Base-by-base conservation (phyloP, 2,888 invertebrate species). In the Invenusta paracnida region DNA sequence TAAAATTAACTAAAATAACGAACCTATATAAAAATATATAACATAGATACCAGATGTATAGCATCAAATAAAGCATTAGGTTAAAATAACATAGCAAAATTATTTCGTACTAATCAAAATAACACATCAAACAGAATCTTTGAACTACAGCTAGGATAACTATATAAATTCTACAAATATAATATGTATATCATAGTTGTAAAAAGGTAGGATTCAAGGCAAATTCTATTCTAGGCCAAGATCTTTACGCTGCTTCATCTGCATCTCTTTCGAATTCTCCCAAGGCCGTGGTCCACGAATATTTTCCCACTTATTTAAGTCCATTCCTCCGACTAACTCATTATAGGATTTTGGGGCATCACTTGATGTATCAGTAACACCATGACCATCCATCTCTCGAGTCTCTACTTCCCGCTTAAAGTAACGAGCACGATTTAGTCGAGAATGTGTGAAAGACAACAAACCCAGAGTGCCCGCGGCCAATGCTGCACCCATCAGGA, bases 241-340 rank as follows among this genome's bases (percentile, higher is more conserved):
- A 48, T 48, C 48, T 48, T 5, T 11, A 84, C 89, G 87, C 84
- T 88, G 87, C 81, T 87, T 67, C 81, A 87, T 88, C 85, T 90
- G 89, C 0, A 90, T 85, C 23, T 88, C 85, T 85, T 89, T 89
- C 0, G 89, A 89, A 87, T 94, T 93, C 89, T 96, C 96, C 96
- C 96, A 96, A 0, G 96, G 96, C 85, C 96, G 92, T 1, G 96
- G 95, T 0, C 95, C 95, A 88, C 96, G 92, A 88, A 94, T 94
- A 90, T 96, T 96, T 90, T 95, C 94, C 96, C 96, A 96, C 88
- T 94, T 93, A 88, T 95, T 94, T 88, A 95, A 94, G 90, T 96
- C 94, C 5, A 48, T 48, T 11, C 17, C 17, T 48, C 17, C 48
- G 17, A 48, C 48, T 48, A 48, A 17, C 17, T 48, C 48, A 48